Conservation (phyloP, 2,113 vertebrate species). For the Varanus salvator region DNA sequence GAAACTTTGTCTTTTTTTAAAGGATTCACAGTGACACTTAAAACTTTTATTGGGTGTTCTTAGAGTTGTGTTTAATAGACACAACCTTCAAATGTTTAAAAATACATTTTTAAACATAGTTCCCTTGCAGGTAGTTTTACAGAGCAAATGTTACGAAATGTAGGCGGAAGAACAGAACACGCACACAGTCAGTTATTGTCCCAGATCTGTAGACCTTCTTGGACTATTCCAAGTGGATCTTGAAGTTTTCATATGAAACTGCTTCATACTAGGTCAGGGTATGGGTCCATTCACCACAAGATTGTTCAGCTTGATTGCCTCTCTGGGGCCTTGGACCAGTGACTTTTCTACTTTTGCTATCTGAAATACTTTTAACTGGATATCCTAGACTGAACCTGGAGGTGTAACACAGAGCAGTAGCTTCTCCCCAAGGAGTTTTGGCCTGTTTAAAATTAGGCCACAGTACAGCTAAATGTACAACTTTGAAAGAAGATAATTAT, state of each 20-base stretch:
- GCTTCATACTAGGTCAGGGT: background rate
- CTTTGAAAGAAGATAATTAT: too few species aligned
- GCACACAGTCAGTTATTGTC: background rate
- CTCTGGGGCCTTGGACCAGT: background rate
- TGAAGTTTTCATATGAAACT: background rate
- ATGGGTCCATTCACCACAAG: background rate
- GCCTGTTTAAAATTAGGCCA: background rate
- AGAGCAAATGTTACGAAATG: background rate
- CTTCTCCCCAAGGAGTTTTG: background rate
- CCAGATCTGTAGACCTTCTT: background rate
- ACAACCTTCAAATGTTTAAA: conserved; percentile 2
- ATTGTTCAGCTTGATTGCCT: background rate
- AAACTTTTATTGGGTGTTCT: conserved; percentile 11
- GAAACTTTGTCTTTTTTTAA: conserved; percentile 19
- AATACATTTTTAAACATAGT: background rate
- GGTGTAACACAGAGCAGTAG: background rate
- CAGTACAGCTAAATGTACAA: too few species aligned
- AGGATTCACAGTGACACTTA: background rate
- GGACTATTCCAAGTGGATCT: background rate
- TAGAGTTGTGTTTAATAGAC: background rate
- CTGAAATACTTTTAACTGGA: background rate
- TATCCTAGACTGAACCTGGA: background rate
- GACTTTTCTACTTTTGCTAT: background rate
- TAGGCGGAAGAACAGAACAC: background rate
- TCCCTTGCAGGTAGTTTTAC: background rate